These are phyloP conservation scores for Scaptomyza caliginosa DNA, from an alignment of 2,888 invertebrate genomes.

Conservation along the genomic window DNA sequence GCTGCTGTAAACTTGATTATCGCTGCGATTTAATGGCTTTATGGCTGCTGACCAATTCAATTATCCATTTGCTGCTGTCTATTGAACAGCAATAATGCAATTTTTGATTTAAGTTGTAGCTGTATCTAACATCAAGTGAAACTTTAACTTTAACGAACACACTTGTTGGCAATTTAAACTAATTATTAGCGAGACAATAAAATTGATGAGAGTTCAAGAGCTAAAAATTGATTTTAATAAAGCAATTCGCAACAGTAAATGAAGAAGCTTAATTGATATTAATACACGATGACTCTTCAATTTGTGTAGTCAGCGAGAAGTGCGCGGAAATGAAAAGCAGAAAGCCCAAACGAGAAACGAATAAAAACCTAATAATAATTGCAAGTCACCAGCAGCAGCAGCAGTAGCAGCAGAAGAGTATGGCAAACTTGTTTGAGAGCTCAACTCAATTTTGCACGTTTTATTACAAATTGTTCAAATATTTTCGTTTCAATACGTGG, in stretches of 20 bases:
- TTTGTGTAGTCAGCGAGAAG: not conserved
- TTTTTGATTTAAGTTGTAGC: conserved; percentile 1
- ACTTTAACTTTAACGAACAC: not conserved
- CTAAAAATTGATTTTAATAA: not conserved
- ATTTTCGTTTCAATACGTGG: conserved; percentile 1
- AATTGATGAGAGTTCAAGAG: not conserved
- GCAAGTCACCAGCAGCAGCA: not conserved
- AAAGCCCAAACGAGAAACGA: not conserved
- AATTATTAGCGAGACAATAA: not conserved
- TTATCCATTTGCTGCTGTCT: conserved; percentile 41
- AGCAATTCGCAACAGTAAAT: not conserved
- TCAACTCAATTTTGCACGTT: not conserved
- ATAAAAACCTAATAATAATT: conserved; percentile 1
- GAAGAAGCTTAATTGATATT: not conserved
- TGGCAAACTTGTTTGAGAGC: too few species aligned
- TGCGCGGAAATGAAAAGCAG: not conserved
- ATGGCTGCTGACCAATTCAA: conserved; percentile 1
- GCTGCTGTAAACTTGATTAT: conserved; percentile 29
- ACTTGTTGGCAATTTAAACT: not conserved
- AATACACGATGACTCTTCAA: not conserved
- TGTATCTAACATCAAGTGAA: not conserved
- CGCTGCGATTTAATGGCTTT: conserved; percentile 1
- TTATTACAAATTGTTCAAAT: not conserved
- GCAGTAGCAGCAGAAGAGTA: too few species aligned
- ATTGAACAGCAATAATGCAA: conserved; percentile 30